Conservation (phyloP, 2,888 invertebrate species). For the Tetranychus truncatus region DNA sequence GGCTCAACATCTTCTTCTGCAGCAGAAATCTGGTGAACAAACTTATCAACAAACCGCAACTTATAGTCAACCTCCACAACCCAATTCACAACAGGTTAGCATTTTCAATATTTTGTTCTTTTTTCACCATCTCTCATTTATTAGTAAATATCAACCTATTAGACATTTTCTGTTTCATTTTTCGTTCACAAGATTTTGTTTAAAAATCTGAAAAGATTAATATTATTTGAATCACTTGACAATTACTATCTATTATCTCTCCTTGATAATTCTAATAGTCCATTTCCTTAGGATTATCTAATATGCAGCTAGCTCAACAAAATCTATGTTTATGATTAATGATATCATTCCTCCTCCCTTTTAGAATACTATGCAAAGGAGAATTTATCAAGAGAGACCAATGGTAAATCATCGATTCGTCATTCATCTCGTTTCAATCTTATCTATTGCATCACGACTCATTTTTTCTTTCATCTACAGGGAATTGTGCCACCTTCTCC, state of each 20-base stretch:
- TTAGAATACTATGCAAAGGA: neutral
- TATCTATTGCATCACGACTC: constrained; percentile 43
- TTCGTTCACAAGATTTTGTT: neutral
- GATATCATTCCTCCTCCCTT: neutral
- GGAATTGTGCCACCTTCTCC: constrained; percentile 40
- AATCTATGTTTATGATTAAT: no score
- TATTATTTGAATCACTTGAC: no score
- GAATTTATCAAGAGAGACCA: neutral
- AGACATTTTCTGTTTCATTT: neutral
- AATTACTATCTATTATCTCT: no score
- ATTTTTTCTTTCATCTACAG: constrained; percentile 56
- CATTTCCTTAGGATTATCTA: no score
- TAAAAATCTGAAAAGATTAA: no score
- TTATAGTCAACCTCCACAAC: constrained; percentile 19
- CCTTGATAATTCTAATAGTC: neutral
- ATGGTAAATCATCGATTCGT: neutral
- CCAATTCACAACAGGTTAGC: constrained; percentile 32
- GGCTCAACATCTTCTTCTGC: constrained; percentile 3
- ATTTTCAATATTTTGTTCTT: no score
- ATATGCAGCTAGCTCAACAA: no score
- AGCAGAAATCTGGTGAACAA: constrained; percentile 13
- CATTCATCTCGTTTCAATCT: neutral
- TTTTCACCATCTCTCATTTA: no score
- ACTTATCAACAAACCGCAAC: neutral
- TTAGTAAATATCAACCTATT: no score